These are phyloP conservation scores for Heliconius congener DNA, from an alignment of 1,140 invertebrate genomes.

Conservation along the genomic window DNA sequence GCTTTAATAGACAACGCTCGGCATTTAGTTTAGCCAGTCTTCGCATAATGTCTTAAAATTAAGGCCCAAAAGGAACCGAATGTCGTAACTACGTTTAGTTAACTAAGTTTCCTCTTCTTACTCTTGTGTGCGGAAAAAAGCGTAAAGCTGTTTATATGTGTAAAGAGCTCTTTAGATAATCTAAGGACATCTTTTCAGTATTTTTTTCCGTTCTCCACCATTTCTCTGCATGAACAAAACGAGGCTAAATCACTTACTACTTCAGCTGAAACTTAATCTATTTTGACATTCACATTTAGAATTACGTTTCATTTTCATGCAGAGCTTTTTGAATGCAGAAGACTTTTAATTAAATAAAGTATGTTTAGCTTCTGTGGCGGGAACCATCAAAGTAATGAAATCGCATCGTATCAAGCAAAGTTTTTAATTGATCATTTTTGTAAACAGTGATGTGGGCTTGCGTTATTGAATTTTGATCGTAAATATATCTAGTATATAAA, in stretches of 20 bases:
- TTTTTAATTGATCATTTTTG: conserved; percentile 13
- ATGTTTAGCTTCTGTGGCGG: not conserved
- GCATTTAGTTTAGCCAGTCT: no score
- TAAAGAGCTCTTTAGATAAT: no score
- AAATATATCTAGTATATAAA: not conserved
- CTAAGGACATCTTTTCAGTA: no score
- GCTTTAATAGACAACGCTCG: no score
- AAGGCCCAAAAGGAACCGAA: no score
- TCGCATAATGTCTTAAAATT: no score
- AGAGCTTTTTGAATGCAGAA: not conserved
- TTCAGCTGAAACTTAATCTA: not conserved
- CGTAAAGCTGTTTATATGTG: no score
- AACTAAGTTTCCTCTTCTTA: no score
- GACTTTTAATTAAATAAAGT: conserved; percentile 18
- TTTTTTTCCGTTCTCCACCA: no score
- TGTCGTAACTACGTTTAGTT: no score
- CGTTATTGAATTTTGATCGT: not conserved
- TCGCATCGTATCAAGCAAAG: conserved; percentile 1
- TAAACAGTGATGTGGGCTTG: not conserved
- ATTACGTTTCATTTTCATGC: conserved; percentile 2
- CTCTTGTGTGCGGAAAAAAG: not conserved
- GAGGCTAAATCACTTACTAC: no score
- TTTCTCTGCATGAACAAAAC: no score
- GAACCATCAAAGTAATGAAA: conserved; percentile 14
- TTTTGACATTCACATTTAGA: not conserved